Percentiles rank a stretch among this genome's conserved stretches.
phyloP scores from a whole-genome alignment of 2,888 invertebrate species.

The Zaprionus obscuricornis region DNA sequence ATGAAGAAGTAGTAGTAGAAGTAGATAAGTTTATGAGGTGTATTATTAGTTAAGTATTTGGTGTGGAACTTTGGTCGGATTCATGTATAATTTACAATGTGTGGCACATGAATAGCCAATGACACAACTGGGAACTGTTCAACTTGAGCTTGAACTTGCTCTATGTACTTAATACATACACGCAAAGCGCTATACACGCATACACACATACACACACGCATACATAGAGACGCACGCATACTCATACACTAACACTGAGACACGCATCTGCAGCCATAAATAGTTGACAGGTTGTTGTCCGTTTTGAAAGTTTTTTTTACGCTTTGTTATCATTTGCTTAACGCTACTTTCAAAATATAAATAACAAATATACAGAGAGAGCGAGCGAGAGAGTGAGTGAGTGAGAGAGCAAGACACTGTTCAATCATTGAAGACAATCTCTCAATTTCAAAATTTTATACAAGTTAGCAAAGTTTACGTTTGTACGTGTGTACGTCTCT shows the following conservation, averaged over 20 bases:
- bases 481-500: constrained; percentile 7
- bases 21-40: constrained; percentile 28
- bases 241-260: neutral
- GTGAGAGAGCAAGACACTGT: too few species aligned
- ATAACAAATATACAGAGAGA: too few species aligned
- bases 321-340: constrained; percentile 54
- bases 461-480: constrained; percentile 13
- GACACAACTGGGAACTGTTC: constrained; percentile 45
- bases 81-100: constrained; percentile 59
- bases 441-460: too few species aligned
- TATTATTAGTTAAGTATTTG: constrained; percentile 60
- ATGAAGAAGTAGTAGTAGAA: too few species aligned
- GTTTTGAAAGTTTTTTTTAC: constrained; percentile 59
- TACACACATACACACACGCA: constrained; percentile 1
- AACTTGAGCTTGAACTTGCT: constrained; percentile 62
- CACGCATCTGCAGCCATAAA: constrained; percentile 33
- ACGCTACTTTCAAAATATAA: constrained; percentile 37
- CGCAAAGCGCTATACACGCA: neutral
- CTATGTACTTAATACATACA: constrained; percentile 6
- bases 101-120: constrained; percentile 59
- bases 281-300: constrained; percentile 61
- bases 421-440: too few species aligned
- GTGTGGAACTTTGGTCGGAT: constrained; percentile 6
- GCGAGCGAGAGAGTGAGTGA: too few species aligned
- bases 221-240: constrained; percentile 1